Conservation (phyloP, 2,113 vertebrate species). For the Neoarius graeffei region DNA sequence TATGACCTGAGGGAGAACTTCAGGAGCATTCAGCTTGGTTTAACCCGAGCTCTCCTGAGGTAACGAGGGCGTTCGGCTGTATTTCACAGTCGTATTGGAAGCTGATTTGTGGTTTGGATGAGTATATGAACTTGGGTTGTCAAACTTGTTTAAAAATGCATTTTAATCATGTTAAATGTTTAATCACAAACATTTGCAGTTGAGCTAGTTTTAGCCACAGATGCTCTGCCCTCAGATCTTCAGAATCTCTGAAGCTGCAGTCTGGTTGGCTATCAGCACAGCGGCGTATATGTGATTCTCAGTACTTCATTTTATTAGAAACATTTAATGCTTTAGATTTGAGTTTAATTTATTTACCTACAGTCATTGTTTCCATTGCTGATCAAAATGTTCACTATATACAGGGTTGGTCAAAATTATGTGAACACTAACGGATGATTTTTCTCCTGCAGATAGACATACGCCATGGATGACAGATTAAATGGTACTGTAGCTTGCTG, state of each 20-base stretch:
- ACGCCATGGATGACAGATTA: no score
- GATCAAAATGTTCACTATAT: background rate
- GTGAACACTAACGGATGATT: no score
- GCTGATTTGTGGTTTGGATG: background rate
- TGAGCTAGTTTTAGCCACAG: no score
- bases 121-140: background rate
- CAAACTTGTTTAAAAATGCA: background rate
- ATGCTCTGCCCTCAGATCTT: background rate
- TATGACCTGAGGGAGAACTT: slow-evolving; percentile 3
- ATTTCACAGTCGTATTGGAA: background rate
- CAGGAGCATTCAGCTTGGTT: background rate
- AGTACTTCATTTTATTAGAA: background rate
- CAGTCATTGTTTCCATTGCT: background rate
- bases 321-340: background rate
- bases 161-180: background rate
- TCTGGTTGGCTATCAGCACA: background rate
- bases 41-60: background rate
- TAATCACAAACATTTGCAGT: background rate
- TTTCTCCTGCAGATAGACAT: no score
- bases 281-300: background rate
- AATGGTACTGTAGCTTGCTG: no score
- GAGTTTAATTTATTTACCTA: background rate
- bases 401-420: no score
- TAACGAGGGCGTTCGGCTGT: background rate
- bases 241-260: background rate